A percentile compares a stretch with the other conserved stretches of the same genome.
These are phyloP conservation scores for Callipepla californica DNA, from an alignment of 2,113 vertebrate genomes.

Conservation along the genomic window DNA sequence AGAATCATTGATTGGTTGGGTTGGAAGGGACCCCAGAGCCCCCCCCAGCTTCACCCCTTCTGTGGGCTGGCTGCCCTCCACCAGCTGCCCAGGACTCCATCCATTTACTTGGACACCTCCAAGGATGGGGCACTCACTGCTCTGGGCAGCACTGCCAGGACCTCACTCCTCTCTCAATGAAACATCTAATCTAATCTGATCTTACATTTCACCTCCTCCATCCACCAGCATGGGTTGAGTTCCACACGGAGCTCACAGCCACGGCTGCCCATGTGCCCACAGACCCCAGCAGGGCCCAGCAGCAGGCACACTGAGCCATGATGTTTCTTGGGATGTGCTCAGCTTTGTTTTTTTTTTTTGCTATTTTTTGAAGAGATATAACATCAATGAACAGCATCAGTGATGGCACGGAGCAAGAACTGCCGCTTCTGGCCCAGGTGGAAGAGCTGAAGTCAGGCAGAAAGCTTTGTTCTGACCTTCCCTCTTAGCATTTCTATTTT, in stretches of 20 bases:
- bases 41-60: too few species aligned
- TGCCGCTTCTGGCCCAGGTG: background rate
- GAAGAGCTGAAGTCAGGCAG: background rate
- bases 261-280: background rate
- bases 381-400: too few species aligned
- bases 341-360: background rate
- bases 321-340: fast-evolving
- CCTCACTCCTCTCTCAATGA: too few species aligned
- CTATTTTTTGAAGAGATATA: background rate
- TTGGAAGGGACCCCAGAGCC: too few species aligned
- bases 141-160: background rate
- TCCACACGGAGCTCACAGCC: background rate
- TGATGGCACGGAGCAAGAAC: background rate
- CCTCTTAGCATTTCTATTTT: background rate
- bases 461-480: background rate
- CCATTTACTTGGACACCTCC: too few species aligned
- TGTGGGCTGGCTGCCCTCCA: too few species aligned
- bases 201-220: background rate
- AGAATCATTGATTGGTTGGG: too few species aligned
- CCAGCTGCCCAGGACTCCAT: background rate
- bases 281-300: background rate
- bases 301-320: fast-evolving
- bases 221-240: background rate
- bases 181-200: background rate
- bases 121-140: background rate